These are phyloP conservation scores for Tympanuchus pallidicinctus DNA, from an alignment of 2,113 vertebrate species.

Conservation along the genomic window DNA sequence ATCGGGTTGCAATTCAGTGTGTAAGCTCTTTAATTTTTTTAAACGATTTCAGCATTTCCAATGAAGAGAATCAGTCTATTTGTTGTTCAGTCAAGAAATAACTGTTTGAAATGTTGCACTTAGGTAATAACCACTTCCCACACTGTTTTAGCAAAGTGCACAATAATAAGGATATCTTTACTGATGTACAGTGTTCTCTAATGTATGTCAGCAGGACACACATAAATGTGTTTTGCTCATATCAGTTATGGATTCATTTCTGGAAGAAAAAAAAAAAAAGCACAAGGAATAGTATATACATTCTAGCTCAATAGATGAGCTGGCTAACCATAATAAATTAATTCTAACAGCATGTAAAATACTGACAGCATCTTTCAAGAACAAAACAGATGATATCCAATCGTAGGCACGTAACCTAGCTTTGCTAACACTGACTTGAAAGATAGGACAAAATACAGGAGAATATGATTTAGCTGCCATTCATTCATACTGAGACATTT, in stretches of 20 bases:
- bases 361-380: neutral
- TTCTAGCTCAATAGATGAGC: neutral
- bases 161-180: neutral
- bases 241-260: neutral
- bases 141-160: neutral
- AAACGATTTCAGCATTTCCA: neutral
- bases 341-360: neutral
- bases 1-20: neutral
- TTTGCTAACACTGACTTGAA: neutral
- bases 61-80: neutral
- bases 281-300: neutral
- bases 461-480: neutral
- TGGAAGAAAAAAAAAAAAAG: neutral
- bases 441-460: neutral
- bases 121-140: neutral
- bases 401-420: neutral
- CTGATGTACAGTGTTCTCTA: neutral
- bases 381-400: neutral
- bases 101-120: neutral
- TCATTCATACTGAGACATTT: neutral
- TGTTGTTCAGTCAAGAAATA: neutral
- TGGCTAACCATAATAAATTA: neutral
- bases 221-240: neutral
- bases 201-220: neutral
- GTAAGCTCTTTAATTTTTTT: neutral